Conservation (phyloP, 2,888 invertebrate species). For the Drosophila pseudotalamancana region DNA sequence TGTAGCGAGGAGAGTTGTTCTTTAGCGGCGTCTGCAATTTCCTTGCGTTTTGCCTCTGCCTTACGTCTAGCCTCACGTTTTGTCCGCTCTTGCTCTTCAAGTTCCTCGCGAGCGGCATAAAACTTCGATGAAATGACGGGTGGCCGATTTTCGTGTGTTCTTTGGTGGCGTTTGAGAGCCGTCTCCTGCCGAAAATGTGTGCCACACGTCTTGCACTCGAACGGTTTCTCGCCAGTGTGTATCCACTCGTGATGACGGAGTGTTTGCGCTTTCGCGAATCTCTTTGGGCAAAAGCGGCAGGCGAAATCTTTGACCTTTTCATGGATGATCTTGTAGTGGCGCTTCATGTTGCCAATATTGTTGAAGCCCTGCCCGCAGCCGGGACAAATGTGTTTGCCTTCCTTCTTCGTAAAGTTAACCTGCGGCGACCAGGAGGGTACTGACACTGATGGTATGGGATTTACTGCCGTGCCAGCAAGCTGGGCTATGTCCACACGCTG, state of each 20-base stretch:
- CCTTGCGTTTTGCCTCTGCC: slow-evolving; percentile 69
- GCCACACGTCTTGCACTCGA: slow-evolving; percentile 79
- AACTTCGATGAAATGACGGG: slow-evolving; percentile 72
- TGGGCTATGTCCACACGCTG: slow-evolving; percentile 80
- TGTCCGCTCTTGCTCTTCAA: slow-evolving; percentile 71
- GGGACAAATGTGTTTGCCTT: slow-evolving; percentile 82
- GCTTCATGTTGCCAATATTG: slow-evolving; percentile 81
- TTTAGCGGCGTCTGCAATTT: slow-evolving; percentile 80
- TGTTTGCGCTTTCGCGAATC: slow-evolving; percentile 83
- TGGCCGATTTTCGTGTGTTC: slow-evolving; percentile 78
- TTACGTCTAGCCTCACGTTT: slow-evolving; percentile 77
- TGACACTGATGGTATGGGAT: slow-evolving; percentile 80
- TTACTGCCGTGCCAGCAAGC: slow-evolving; percentile 79
- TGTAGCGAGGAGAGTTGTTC: slow-evolving; percentile 71
- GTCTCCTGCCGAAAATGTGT: slow-evolving; percentile 82
- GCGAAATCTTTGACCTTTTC: slow-evolving; percentile 82
- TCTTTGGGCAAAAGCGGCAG: slow-evolving; percentile 81
- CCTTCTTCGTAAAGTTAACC: slow-evolving; percentile 82
- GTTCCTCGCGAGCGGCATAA: slow-evolving; percentile 65
- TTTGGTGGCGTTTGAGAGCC: slow-evolving; percentile 81
- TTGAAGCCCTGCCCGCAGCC: slow-evolving; percentile 82
- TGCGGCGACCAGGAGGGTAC: slow-evolving; percentile 82
- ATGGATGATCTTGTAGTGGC: slow-evolving; percentile 82
- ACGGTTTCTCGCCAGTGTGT: slow-evolving; percentile 83
- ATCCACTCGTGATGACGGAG: slow-evolving; percentile 83